Percentiles rank a stretch among this genome's conserved stretches.
These are phyloP conservation scores for Phenganax subtilis DNA, from an alignment of 92 coral and sea anemone genomes.

Conservation along the genomic window DNA sequence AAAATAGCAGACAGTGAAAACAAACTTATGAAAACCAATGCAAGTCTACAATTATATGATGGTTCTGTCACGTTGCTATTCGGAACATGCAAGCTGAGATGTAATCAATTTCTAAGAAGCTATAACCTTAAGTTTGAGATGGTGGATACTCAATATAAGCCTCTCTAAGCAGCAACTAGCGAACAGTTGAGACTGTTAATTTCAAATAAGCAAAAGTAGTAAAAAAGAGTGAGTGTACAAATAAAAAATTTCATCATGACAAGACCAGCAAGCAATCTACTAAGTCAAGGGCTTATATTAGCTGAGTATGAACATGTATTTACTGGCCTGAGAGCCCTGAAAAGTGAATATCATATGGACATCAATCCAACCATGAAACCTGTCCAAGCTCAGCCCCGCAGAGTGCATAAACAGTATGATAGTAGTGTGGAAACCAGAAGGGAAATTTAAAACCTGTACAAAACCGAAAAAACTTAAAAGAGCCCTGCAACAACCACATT, in stretches of 20 bases:
- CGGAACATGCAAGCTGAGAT: conserved; percentile 21
- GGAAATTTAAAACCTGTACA: not conserved
- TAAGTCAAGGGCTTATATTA: not conserved
- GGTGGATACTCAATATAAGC: conserved; percentile 38
- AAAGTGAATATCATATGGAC: conserved; percentile 18
- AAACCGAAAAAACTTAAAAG: not conserved
- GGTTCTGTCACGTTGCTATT: conserved; percentile 33
- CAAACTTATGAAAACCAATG: conserved; percentile 17
- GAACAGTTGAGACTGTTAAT: conserved; percentile 26
- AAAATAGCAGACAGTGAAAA: conserved; percentile 40
- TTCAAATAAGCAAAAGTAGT: not conserved
- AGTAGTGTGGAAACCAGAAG: not conserved
- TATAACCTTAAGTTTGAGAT: conserved; percentile 42
- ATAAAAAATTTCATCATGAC: not conserved
- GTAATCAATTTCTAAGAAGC: conserved; percentile 32
- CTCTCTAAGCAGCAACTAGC: conserved; percentile 42
- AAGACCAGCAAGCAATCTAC: not conserved
- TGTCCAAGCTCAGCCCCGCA: conserved; percentile 29
- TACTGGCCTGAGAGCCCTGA: not conserved
- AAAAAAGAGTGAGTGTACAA: not conserved
- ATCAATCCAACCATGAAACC: not conserved
- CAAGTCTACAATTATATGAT: conserved; percentile 43
- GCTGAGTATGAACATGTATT: not conserved
- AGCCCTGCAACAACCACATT: too few relatives aligned
- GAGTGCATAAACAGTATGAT: conserved; percentile 23